Conservation (phyloP, 2,888 invertebrate genomes). For the Tolmerus cingulatus region DNA sequence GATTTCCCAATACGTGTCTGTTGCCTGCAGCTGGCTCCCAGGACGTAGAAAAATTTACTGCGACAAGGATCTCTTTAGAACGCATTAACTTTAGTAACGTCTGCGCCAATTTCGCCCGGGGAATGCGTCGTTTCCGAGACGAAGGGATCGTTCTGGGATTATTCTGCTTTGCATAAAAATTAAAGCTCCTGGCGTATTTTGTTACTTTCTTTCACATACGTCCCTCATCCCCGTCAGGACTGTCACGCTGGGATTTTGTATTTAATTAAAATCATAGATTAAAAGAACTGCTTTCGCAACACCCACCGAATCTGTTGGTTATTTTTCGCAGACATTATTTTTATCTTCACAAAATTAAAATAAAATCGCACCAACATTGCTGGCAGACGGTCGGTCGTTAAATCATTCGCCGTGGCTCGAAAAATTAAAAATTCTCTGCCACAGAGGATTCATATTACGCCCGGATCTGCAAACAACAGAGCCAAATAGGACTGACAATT, state of each 20-base stretch:
- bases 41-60: background rate
- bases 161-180: background rate
- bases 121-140: background rate
- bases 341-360: background rate
- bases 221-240: background rate
- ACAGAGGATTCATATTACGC: background rate
- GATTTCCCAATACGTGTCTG: background rate
- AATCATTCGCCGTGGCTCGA: background rate
- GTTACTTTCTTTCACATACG: background rate
- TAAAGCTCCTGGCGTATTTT: background rate
- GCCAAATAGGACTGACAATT: background rate
- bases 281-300: background rate
- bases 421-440: background rate
- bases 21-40: background rate
- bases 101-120: background rate
- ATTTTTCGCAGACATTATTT: background rate
- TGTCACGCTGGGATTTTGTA: background rate
- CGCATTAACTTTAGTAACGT: background rate
- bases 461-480: background rate
- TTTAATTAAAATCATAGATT: constrained; percentile 21
- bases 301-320: background rate
- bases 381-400: background rate
- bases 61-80: background rate
- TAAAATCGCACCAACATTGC: background rate
- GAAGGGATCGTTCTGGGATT: background rate